These are phyloP conservation scores for Cisticola juncidis DNA, from an alignment of 2,113 vertebrate species.

Conservation along the genomic window DNA sequence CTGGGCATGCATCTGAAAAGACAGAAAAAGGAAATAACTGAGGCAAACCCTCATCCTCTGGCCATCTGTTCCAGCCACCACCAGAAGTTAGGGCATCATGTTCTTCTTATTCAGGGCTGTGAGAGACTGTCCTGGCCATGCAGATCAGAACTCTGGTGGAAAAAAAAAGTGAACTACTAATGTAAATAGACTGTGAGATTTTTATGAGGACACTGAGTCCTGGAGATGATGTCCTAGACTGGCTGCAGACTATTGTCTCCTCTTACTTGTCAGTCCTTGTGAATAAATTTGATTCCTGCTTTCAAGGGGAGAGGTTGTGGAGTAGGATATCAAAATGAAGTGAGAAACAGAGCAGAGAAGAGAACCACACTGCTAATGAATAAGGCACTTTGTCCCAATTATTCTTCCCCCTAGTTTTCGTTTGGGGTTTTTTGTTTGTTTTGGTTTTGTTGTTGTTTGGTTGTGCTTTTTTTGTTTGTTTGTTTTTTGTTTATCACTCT, in stretches of 20 bases:
- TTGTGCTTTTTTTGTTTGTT: not conserved
- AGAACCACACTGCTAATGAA: not conserved
- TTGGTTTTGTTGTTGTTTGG: not conserved
- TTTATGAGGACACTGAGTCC: not conserved
- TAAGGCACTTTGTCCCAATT: not conserved
- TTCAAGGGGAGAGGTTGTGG: not conserved
- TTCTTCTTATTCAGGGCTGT: not conserved
- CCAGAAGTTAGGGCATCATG: not conserved
- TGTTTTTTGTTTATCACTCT: not conserved
- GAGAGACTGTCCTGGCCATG: not conserved
- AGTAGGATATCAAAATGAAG: not conserved
- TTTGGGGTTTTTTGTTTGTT: not conserved
- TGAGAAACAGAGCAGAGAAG: not conserved
- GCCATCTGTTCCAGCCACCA: not conserved
- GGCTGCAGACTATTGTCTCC: not conserved
- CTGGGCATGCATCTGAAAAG: not conserved
- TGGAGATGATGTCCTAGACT: not conserved
- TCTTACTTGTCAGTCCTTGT: not conserved
- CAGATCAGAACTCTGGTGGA: not conserved
- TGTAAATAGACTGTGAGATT: not conserved
- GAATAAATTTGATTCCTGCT: not conserved
- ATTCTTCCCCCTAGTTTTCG: not conserved
- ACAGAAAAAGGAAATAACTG: not conserved
- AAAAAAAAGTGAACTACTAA: not conserved
- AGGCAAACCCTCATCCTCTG: not conserved